Base-by-base conservation (phyloP, 2,113 vertebrate species). In the Abramis brama region DNA sequence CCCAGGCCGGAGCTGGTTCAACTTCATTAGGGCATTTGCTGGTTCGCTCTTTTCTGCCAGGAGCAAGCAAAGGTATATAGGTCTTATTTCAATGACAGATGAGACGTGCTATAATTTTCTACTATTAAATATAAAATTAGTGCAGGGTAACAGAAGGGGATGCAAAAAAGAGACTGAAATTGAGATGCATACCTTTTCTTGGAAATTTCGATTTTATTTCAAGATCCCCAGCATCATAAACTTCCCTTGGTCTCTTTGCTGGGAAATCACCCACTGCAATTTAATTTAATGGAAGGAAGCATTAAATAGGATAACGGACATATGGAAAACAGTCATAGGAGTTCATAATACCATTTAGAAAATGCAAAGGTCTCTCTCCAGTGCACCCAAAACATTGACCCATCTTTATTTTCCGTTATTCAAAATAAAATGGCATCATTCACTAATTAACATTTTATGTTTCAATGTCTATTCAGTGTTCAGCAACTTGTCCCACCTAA, bases 181-280 rank as follows among this genome's bases (percentile, higher is more conserved):
- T 71, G 19, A 39, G 66, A 83, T 12, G 43, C 62, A 5, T 79
- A 95, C 96, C 96, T 96, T 96, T 97, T 91, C 97, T 98, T 89
- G 97, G 97, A 91, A 98, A 96, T 93, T 98, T 98, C 93, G 97
- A 97, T 89, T 96, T 97, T 93, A 97, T 97, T 93, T 96, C 97
- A 88, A 96, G 95, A 2, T 87, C 89, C 0, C 96, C 96, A 27
- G 90, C 96, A 0, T 77, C 85, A 13, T 92, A 91, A 82, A 96
- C 93, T 52, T 97, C 97, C 62, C 96, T 92, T 91, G 96, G 93
- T 57, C 97, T 93, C 86, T 98, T 98, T 82, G 94, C 92, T 1
- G 97, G 94, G 0, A 95, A 91, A 43, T 0, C 95, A 90, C 1
- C 94, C 93, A 3, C 95, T 93, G 82, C 93, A 95, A 57, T 96